Evolutionary conservation across 2,888 invertebrate genomes (phyloP), one percentile per base, ranked within the genome.

Genomic region (Ophioninae sp.): DNA sequence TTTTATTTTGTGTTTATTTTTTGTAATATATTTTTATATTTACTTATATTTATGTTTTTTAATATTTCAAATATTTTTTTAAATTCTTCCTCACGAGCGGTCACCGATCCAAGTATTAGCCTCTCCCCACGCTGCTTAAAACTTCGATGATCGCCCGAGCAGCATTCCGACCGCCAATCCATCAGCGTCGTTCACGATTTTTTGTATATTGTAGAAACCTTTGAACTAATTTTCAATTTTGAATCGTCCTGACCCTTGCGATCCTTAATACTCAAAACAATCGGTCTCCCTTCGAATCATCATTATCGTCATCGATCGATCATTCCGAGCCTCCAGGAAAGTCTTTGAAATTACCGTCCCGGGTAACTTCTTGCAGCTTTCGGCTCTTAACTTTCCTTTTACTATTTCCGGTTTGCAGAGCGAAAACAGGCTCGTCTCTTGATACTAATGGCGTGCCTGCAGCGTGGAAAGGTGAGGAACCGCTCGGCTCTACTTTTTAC

Each of bases 401-500:
- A n/a, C 58, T 23, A 61, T 75, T 71, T 10, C 58, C 61, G 51
- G 51, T 59, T 41, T 71, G 39, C 41, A 17, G 37, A 41, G 51
- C 76, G 51, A 73, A 56, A 76, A 79, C 63, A 41, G 67, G 10
- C n/a, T 65, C 69, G 56, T 39, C 37, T 51, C 51, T 30, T 30
- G 58, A 37, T 22, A 65, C 59, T 67, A 44, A 59, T 44, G 73
- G 30, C 59, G 61, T 67, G 73, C 77, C 79, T 73, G 68, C 41
- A 76, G 68, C 76, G n/a, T 73, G 68, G 76, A 83, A 77, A 80
- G 56, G 79, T 65, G 65, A 59, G 51, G 58, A 80, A 80, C 76
- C 67, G 63, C 81, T 73, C 41, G 80, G 23, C 76, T 72, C n/a
- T 64, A 23, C 41, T 51, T 67, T 69, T 39, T 20, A 0, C 39